A percentile compares a stretch with the other conserved stretches of the same genome.
phyloP scores from a whole-genome alignment of 37 sponge, comb jelly and placozoan species.

The Spongia lamella region DNA sequence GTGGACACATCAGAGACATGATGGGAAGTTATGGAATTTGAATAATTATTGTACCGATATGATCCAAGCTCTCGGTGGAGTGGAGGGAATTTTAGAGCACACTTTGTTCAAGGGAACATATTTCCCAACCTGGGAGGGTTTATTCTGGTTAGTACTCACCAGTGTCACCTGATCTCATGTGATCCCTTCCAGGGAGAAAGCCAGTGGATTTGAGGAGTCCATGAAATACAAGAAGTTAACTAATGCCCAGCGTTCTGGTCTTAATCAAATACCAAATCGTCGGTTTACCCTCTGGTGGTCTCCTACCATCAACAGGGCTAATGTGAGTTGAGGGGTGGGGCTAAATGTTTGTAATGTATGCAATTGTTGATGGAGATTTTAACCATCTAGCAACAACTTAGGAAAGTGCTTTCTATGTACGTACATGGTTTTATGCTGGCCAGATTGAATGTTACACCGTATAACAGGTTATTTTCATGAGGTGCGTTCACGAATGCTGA shows the following conservation, averaged over 20 bases:
- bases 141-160: slow-evolving; percentile 79
- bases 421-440: too few relatives aligned
- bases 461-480: not conserved
- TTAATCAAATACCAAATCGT: slow-evolving; percentile 99
- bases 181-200: slow-evolving; percentile 84
- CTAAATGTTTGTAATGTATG: too few relatives aligned
- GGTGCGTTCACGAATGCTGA: too few relatives aligned
- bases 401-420: too few relatives aligned
- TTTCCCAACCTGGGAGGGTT: slow-evolving; percentile 99
- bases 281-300: slow-evolving; percentile 99
- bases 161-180: too few relatives aligned
- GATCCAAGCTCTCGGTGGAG: slow-evolving; percentile 99
- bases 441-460: too few relatives aligned
- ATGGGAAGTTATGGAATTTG: slow-evolving; percentile 99
- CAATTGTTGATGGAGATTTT: too few relatives aligned
- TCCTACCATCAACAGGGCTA: slow-evolving; percentile 99
- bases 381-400: too few relatives aligned
- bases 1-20: slow-evolving; percentile 99
- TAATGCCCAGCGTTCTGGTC: slow-evolving; percentile 98
- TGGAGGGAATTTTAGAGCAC: slow-evolving; percentile 99
- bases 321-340: slow-evolving; percentile 87
- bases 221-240: slow-evolving; percentile 99
- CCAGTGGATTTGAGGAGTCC: slow-evolving; percentile 99
- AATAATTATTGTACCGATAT: slow-evolving; percentile 99
- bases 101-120: slow-evolving; percentile 99